phyloP scores from a whole-genome alignment of 2,797 vertebrate genomes.

The Acanthurus leucopareius region DNA sequence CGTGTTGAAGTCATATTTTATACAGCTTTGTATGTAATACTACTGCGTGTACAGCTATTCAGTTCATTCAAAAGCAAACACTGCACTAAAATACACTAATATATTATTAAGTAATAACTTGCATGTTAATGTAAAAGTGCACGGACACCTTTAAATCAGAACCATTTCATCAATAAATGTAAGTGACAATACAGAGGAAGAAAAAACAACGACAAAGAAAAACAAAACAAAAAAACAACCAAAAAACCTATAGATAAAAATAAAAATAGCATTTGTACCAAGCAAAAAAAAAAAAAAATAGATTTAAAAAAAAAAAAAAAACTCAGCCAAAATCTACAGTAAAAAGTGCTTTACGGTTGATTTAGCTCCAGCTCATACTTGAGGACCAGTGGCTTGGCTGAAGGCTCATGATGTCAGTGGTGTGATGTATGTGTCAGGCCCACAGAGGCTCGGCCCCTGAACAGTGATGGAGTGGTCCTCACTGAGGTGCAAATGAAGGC shows the following conservation, averaged over 20 bases:
- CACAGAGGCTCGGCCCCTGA: slow-evolving; percentile 47
- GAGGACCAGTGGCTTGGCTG: slow-evolving; percentile 24
- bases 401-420: slow-evolving; percentile 65
- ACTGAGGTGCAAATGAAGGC: slow-evolving; percentile 87
- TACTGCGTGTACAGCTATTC: neutral
- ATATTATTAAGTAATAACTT: neutral
- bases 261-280: neutral
- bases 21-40: neutral
- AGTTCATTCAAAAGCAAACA: neutral
- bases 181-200: neutral
- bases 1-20: neutral
- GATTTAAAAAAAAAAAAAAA: neutral
- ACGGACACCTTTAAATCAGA: neutral
- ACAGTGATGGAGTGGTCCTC: slow-evolving; percentile 85
- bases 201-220: neutral
- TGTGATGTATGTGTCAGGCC: slow-evolving; percentile 71
- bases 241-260: neutral
- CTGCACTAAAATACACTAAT: too few relatives aligned
- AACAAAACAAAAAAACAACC: too few relatives aligned
- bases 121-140: neutral
- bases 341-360: neutral
- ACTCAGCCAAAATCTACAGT: neutral
- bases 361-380: slow-evolving; percentile 22
- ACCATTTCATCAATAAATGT: neutral
- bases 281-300: neutral